These are phyloP conservation scores for Ormia ochracea DNA, from an alignment of 2,888 invertebrate genomes.

Conservation along the genomic window DNA sequence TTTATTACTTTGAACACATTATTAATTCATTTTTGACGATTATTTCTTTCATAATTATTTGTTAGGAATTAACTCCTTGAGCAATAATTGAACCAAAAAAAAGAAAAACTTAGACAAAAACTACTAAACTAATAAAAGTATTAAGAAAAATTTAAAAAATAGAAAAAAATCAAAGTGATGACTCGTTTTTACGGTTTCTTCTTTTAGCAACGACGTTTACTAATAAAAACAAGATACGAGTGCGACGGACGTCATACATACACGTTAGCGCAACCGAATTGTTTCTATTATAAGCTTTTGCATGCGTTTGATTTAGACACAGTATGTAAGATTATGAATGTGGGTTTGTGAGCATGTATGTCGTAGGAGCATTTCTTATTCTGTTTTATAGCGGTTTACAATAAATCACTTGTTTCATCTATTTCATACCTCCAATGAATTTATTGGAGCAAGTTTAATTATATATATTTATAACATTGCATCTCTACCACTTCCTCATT, in stretches of 20 bases:
- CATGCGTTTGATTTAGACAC: constrained; percentile 55
- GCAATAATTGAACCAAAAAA: constrained; percentile 13
- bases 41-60: background rate
- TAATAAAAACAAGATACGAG: constrained; percentile 52
- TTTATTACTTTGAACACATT: constrained; percentile 8
- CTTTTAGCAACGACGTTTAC: constrained; percentile 46
- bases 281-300: constrained; percentile 41
- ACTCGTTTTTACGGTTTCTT: constrained; percentile 62
- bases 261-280: constrained; percentile 54
- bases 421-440: background rate
- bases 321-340: constrained; percentile 23
- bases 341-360: constrained; percentile 15
- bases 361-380: constrained; percentile 21
- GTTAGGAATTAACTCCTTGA: constrained; percentile 15
- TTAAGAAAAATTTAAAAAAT: constrained; percentile 29
- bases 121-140: constrained; percentile 40
- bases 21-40: constrained; percentile 1
- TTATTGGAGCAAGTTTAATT: background rate
- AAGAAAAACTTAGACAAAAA: constrained; percentile 20
- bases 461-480: constrained; percentile 18
- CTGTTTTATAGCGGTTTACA: constrained; percentile 44
- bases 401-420: constrained; percentile 26
- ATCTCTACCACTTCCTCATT: constrained; percentile 6
- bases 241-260: constrained; percentile 45
- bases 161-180: constrained; percentile 52